Conservation (phyloP, 2,113 vertebrate genomes). For the Tympanuchus pallidicinctus region DNA sequence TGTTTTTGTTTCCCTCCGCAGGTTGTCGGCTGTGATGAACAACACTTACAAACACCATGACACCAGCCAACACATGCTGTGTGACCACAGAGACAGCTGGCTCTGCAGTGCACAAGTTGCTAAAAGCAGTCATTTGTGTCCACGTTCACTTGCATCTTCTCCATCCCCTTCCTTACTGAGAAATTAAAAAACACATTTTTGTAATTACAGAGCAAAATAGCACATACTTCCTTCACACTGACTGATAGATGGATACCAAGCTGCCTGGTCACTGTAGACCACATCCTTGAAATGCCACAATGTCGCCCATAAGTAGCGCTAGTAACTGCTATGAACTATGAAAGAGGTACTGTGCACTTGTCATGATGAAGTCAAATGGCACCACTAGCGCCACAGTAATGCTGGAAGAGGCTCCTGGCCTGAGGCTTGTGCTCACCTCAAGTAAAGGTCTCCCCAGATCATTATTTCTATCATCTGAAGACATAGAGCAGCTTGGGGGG, state of each 20-base stretch:
- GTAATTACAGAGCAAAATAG: not conserved
- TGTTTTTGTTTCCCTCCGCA: not conserved
- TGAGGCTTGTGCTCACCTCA: not conserved
- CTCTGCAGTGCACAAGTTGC: not conserved
- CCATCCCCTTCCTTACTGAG: not conserved
- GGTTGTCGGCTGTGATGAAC: rapidly evolving
- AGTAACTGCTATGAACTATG: not conserved
- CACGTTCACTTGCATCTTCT: not conserved
- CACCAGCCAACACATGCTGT: rapidly evolving
- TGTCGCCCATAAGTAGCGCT: rapidly evolving
- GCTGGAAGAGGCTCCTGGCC: not conserved
- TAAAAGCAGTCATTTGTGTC: not conserved
- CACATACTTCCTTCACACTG: not conserved
- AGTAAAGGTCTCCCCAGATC: not conserved
- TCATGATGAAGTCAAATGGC: not conserved
- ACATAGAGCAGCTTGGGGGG: not conserved
- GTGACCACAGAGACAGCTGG: rapidly evolving
- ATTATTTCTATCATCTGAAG: not conserved
- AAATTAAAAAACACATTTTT: not conserved
- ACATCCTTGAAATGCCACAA: not conserved
- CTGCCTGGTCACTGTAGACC: not conserved
- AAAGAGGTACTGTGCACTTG: not conserved
- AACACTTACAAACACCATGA: rapidly evolving
- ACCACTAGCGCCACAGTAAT: too few species aligned
- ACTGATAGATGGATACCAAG: not conserved